Percentiles rank a stretch among this genome's conserved stretches.
These are phyloP conservation scores for Perca fluviatilis DNA, from an alignment of 2,113 vertebrate genomes.

Conservation along the genomic window DNA sequence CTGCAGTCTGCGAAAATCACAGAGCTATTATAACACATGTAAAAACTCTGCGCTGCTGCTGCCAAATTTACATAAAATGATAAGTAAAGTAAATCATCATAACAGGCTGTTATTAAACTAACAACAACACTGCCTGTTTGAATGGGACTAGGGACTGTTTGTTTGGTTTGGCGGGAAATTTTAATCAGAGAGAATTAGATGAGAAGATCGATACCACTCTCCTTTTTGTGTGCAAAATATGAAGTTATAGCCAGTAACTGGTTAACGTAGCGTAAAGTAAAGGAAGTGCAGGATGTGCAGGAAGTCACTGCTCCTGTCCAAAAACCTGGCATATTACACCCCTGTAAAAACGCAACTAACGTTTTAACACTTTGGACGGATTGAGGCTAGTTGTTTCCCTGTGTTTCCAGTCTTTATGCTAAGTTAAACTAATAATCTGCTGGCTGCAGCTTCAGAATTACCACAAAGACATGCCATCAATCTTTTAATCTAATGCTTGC, in stretches of 20 bases:
- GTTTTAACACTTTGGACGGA: neutral
- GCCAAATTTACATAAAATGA: conserved; percentile 57
- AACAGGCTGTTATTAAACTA: conserved; percentile 38
- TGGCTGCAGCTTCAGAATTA: no score
- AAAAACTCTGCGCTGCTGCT: conserved; percentile 37
- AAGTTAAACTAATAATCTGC: neutral
- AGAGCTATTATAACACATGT: conserved; percentile 64
- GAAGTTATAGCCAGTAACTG: neutral
- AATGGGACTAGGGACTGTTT: conserved; percentile 29
- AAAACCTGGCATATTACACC: neutral
- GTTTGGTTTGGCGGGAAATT: conserved; percentile 39
- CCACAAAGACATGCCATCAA: no score
- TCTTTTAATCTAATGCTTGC: no score
- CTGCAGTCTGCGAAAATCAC: conserved; percentile 63
- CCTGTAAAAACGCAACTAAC: neutral
- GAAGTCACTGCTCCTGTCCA: neutral
- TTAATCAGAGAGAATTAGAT: neutral
- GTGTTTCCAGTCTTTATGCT: neutral
- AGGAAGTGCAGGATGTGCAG: neutral
- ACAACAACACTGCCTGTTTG: conserved; percentile 44
- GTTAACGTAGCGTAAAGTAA: neutral
- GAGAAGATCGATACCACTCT: no score
- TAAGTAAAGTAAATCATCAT: conserved; percentile 47
- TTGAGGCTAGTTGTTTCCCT: neutral
- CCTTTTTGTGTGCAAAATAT: neutral